Percentiles rank a stretch among this genome's conserved stretches.
phyloP scores from a whole-genome alignment of 1,140 invertebrate species.

The Philotrypesis tridentata region DNA sequence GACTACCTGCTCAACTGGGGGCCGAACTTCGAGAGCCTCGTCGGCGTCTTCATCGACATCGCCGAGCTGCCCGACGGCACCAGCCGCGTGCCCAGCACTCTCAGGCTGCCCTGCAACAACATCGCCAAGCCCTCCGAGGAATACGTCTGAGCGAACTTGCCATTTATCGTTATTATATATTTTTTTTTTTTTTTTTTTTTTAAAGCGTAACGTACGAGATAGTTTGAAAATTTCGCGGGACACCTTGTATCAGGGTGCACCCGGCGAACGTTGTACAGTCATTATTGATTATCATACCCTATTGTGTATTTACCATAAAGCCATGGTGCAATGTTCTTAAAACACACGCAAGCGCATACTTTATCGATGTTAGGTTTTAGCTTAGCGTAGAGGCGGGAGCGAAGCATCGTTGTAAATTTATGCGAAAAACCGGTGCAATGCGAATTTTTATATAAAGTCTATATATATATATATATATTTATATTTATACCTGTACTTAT shows the following conservation, averaged over 20 bases:
- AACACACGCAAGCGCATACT: conserved; percentile 1
- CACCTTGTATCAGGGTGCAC: conserved; percentile 68
- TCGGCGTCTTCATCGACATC: conserved; percentile 97
- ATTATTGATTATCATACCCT: conserved; percentile 52
- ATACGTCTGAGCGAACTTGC: conserved; percentile 76
- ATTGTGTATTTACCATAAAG: conserved; percentile 34
- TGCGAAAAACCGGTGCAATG: conserved; percentile 9
- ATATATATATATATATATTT: conserved; percentile 31
- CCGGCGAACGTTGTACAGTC: conserved; percentile 60
- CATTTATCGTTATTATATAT: conserved; percentile 36
- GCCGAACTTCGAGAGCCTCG: conserved; percentile 94
- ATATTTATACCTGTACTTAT: conserved; percentile 11
- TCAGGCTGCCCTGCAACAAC: conserved; percentile 79
- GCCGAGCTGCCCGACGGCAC: conserved; percentile 91
- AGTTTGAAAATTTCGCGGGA: conserved; percentile 49
- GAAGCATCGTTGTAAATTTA: conserved; percentile 49
- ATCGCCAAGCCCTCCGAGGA: conserved; percentile 86
- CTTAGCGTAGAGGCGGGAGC: background rate
- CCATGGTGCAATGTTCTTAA: conserved; percentile 59
- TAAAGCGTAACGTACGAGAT: background rate
- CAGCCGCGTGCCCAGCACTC: conserved; percentile 77
- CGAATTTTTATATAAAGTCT: conserved; percentile 10
- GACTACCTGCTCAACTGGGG: conserved; percentile 97
- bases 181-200: background rate
- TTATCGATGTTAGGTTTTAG: background rate